Percentiles rank a stretch among this genome's conserved stretches.
These are phyloP conservation scores for Pocillopora grandis DNA, from an alignment of 92 coral and sea anemone genomes.

Conservation along the genomic window DNA sequence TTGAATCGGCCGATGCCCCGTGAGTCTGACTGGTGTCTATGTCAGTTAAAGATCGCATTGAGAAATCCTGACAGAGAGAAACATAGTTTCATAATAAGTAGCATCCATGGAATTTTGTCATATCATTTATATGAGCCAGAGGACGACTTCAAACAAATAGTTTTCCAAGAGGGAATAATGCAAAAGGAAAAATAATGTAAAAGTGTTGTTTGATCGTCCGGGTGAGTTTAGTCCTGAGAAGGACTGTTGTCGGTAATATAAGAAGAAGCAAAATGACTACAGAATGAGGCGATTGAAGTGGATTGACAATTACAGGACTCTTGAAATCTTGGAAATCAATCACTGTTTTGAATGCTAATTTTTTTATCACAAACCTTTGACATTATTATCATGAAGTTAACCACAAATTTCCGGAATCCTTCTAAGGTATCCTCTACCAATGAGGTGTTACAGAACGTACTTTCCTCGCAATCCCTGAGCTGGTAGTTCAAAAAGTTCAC, in stretches of 20 bases:
- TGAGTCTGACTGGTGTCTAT: not conserved
- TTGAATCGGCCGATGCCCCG: conserved; percentile 22
- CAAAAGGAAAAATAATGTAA: too few relatives aligned
- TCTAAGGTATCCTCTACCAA: conserved; percentile 62
- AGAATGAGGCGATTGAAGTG: too few relatives aligned
- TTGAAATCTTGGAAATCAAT: too few relatives aligned
- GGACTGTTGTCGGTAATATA: too few relatives aligned
- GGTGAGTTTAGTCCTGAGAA: too few relatives aligned
- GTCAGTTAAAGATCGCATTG: conserved; percentile 73
- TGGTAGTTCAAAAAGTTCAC: conserved; percentile 81
- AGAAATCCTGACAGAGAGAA: conserved; percentile 65
- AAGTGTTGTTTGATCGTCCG: too few relatives aligned
- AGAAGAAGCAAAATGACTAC: too few relatives aligned
- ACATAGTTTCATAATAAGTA: not conserved
- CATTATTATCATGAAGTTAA: conserved; percentile 82
- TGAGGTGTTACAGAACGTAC: conserved; percentile 56
- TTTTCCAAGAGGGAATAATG: too few relatives aligned
- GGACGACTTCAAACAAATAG: too few relatives aligned
- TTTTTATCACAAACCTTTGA: conserved; percentile 55
- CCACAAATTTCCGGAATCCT: conserved; percentile 79
- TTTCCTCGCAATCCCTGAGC: conserved; percentile 79
- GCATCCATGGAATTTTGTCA: not conserved
- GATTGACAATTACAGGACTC: too few relatives aligned
- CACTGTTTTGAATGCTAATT: not conserved
- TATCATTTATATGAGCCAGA: too few relatives aligned